These are phyloP conservation scores for Hyalella azteca DNA, from an alignment of 2,888 invertebrate genomes.

Conservation along the genomic window DNA sequence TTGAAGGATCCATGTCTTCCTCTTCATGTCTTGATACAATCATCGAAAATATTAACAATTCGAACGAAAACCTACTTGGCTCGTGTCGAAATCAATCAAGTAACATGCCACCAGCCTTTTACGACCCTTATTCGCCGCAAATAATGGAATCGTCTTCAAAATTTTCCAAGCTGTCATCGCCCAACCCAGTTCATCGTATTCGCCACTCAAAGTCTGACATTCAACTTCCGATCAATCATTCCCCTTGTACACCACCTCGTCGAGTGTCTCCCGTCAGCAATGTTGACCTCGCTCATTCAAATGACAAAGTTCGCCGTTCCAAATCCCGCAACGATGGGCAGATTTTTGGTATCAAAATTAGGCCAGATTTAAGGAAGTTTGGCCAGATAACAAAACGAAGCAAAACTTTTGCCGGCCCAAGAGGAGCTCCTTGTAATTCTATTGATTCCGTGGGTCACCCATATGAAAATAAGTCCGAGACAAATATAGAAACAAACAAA, in stretches of 20 bases:
- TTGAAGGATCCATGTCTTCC: neutral
- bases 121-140: neutral
- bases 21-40: neutral
- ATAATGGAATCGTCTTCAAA: neutral
- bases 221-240: neutral
- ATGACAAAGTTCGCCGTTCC: neutral
- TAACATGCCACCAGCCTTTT: neutral
- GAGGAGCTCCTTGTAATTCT: neutral
- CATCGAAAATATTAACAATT: conserved; percentile 2
- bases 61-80: neutral
- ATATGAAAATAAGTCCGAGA: too few species aligned
- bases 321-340: conserved; percentile 35
- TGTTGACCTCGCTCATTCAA: neutral
- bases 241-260: neutral
- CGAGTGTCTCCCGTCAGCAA: neutral
- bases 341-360: conserved; percentile 16
- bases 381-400: neutral
- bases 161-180: neutral
- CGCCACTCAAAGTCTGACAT: conserved; percentile 19
- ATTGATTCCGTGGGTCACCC: neutral
- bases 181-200: neutral
- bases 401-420: conserved; percentile 15
- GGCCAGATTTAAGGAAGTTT: neutral
- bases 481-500: too few species aligned
- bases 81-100: neutral